Conservation (phyloP, 1,140 invertebrate genomes). For the Lepidurus apus region DNA sequence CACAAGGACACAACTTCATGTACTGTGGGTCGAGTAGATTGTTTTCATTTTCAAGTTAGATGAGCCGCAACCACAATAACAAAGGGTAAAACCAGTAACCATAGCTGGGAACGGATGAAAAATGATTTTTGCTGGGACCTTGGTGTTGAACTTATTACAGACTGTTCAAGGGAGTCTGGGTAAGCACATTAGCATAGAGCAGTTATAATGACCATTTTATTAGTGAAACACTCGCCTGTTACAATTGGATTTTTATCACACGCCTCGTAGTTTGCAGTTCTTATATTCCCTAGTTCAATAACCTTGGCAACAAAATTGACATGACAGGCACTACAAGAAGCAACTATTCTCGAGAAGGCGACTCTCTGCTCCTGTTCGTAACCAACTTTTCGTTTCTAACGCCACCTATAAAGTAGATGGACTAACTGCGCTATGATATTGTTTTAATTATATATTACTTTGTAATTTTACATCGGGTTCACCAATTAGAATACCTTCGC, state of each 20-base stretch:
- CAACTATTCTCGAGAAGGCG: background rate
- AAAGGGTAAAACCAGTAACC: background rate
- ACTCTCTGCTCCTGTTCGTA: background rate
- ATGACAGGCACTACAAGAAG: background rate
- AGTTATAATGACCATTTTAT: background rate
- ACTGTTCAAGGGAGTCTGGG: background rate
- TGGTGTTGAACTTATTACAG: background rate
- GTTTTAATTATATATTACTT: too few species aligned
- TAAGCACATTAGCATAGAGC: background rate
- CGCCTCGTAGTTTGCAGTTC: background rate
- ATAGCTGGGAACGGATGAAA: background rate
- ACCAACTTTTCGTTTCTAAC: background rate
- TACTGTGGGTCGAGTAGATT: background rate
- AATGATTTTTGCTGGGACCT: background rate
- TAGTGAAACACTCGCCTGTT: background rate
- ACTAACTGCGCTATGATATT: too few species aligned
- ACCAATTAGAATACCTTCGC: too few species aligned
- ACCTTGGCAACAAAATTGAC: slow-evolving; percentile 13
- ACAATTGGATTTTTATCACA: slow-evolving; percentile 3
- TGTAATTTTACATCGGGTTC: too few species aligned
- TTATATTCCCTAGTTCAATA: slow-evolving; percentile 9
- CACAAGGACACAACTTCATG: background rate
- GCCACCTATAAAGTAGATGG: background rate
- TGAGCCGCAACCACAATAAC: background rate
- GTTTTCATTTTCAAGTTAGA: background rate